phyloP scores from a whole-genome alignment of 2,888 invertebrate genomes.

The Erannis defoliaria region DNA sequence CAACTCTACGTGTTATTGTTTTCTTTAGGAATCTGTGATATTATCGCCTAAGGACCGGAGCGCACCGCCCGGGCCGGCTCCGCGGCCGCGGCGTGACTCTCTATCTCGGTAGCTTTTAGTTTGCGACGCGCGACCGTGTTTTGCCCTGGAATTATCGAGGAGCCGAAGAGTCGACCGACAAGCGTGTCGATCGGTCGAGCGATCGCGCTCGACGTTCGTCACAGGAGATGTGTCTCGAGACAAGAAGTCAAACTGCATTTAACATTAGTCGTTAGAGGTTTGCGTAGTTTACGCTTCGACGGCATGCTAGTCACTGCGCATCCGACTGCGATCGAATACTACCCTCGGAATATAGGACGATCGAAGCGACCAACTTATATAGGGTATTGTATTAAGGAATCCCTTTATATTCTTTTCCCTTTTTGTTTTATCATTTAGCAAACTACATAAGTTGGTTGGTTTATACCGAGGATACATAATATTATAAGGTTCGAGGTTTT shows the following conservation, averaged over 20 bases:
- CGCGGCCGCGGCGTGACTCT: constrained; percentile 43
- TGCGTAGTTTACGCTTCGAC: constrained; percentile 58
- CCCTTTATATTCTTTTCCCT: no score
- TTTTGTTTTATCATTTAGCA: background rate
- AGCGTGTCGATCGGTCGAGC: constrained; percentile 7
- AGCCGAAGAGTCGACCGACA: background rate
- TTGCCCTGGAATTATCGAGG: background rate
- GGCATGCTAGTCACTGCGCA: constrained; percentile 64
- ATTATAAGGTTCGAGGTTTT: background rate
- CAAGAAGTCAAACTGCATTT: constrained; percentile 60
- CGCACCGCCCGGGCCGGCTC: constrained; percentile 31
- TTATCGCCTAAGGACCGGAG: constrained; percentile 79
- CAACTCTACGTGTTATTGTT: constrained; percentile 56
- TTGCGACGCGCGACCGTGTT: constrained; percentile 22
- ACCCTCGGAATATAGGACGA: constrained; percentile 6
- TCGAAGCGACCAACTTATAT: constrained; percentile 5
- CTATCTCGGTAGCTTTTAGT: constrained; percentile 67
- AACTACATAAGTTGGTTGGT: background rate
- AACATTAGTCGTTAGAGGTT: constrained; percentile 57
- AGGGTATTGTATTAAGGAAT: no score
- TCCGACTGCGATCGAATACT: constrained; percentile 30
- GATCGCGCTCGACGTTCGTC: constrained; percentile 38
- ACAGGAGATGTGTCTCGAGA: constrained; percentile 40
- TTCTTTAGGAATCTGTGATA: constrained; percentile 82
- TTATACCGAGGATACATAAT: background rate